A percentile compares a stretch with the other conserved stretches of the same genome.
These are phyloP conservation scores for Nudaria mundana DNA, from an alignment of 2,888 invertebrate genomes.

Conservation along the genomic window DNA sequence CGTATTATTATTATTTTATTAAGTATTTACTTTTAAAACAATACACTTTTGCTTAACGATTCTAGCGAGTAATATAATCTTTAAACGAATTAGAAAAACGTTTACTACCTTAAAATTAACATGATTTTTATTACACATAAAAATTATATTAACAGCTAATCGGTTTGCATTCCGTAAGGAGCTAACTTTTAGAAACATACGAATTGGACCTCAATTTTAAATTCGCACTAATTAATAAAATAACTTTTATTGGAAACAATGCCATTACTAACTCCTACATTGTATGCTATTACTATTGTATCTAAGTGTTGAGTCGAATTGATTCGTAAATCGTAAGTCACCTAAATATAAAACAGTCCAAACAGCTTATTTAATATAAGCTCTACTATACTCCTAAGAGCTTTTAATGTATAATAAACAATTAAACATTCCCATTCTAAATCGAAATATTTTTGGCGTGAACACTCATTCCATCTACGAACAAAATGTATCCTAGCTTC, in stretches of 20 bases:
- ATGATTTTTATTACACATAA: constrained; percentile 70
- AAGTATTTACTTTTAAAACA: constrained; percentile 68
- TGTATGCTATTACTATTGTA: constrained; percentile 34
- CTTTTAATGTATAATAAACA: constrained; percentile 32
- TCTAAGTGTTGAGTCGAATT: constrained; percentile 34
- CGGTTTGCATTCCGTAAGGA: constrained; percentile 51
- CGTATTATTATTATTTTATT: constrained; percentile 66
- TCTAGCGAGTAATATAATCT: constrained; percentile 76
- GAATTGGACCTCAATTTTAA: constrained; percentile 78
- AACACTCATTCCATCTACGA: constrained; percentile 24
- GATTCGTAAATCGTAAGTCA: constrained; percentile 36
- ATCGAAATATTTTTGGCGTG: constrained; percentile 31
- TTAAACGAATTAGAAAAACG: constrained; percentile 69
- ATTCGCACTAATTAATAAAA: constrained; percentile 70
- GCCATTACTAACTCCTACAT: constrained; percentile 36
- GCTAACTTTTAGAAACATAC: constrained; percentile 69
- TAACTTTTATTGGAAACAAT: constrained; percentile 44
- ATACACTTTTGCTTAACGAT: constrained; percentile 75
- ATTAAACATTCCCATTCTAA: constrained; percentile 32
- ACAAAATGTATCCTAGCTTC: constrained; percentile 16
- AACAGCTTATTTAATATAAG: constrained; percentile 29
- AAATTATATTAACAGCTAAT: constrained; percentile 51
- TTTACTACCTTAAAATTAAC: constrained; percentile 70
- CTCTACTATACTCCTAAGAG: constrained; percentile 25
- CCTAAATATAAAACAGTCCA: constrained; percentile 48